phyloP scores from a whole-genome alignment of 1,140 invertebrate species.

The Matsumurasca onukii region DNA sequence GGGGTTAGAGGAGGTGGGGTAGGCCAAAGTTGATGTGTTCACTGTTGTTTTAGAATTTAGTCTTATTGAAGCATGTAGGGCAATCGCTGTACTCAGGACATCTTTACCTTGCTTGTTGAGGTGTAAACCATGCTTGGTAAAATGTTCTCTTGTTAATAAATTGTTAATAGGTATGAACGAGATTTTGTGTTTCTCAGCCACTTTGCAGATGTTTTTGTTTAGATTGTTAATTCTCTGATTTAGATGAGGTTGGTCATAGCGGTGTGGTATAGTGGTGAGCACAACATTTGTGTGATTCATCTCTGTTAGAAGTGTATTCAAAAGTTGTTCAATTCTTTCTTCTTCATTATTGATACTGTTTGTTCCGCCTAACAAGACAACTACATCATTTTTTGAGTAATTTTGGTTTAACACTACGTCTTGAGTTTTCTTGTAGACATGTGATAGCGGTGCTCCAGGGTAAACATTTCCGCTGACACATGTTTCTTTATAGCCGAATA shows the following conservation, averaged over 20 bases:
- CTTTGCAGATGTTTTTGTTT: neutral
- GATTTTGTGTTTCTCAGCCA: neutral
- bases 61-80: neutral
- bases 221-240: neutral
- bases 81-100: neutral
- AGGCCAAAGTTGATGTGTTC: no score
- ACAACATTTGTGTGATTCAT: neutral
- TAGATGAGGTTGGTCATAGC: neutral
- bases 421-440: neutral
- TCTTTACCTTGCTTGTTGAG: neutral
- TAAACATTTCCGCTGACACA: neutral
- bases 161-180: slow-evolving; percentile 9
- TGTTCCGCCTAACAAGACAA: neutral
- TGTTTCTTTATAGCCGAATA: neutral
- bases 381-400: neutral
- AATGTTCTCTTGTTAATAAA: neutral
- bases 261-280: neutral
- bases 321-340: neutral
- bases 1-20: no score
- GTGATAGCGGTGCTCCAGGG: neutral
- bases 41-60: slow-evolving; percentile 3
- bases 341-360: slow-evolving; percentile 12
- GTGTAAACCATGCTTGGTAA: neutral
- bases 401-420: neutral
- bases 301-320: neutral